These are phyloP conservation scores for Gibbula magus DNA, from an alignment of 2,888 invertebrate genomes.

Conservation along the genomic window DNA sequence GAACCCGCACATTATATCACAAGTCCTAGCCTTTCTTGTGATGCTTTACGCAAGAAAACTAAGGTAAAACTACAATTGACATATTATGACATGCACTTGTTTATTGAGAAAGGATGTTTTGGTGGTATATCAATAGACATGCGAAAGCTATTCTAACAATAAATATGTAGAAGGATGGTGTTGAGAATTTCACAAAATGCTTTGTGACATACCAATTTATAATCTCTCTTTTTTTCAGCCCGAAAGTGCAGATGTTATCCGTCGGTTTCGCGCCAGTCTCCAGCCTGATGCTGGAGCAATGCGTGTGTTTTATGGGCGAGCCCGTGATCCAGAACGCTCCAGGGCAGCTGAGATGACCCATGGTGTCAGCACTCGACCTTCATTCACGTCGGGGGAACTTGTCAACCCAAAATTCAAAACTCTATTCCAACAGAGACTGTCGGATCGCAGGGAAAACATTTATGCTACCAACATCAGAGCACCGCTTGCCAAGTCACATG, in stretches of 20 bases:
- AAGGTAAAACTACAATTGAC: too few relatives aligned
- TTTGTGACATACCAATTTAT: too few relatives aligned
- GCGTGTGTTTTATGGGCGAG: conserved; percentile 72
- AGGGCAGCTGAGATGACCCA: conserved; percentile 73
- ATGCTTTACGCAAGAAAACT: too few relatives aligned
- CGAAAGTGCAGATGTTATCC: conserved; percentile 67
- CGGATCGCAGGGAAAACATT: conserved; percentile 65
- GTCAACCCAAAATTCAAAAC: conserved; percentile 70
- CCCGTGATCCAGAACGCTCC: conserved; percentile 70
- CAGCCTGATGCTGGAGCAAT: conserved; percentile 70
- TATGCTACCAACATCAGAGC: conserved; percentile 66
- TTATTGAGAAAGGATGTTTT: too few relatives aligned
- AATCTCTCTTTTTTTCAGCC: conserved; percentile 55
- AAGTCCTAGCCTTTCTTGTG: too few relatives aligned
- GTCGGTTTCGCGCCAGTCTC: conserved; percentile 68
- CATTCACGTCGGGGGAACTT: conserved; percentile 63
- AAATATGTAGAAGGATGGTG: too few relatives aligned
- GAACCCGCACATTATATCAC: too few relatives aligned
- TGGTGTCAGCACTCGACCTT: conserved; percentile 66
- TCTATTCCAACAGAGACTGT: conserved; percentile 63
- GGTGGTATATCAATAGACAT: too few relatives aligned
- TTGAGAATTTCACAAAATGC: too few relatives aligned
- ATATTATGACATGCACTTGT: too few relatives aligned
- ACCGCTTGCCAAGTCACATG: conserved; percentile 70
- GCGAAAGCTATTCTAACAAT: too few relatives aligned